These are phyloP conservation scores for Tridacna gigas DNA, from an alignment of 2,888 invertebrate genomes.

Conservation along the genomic window DNA sequence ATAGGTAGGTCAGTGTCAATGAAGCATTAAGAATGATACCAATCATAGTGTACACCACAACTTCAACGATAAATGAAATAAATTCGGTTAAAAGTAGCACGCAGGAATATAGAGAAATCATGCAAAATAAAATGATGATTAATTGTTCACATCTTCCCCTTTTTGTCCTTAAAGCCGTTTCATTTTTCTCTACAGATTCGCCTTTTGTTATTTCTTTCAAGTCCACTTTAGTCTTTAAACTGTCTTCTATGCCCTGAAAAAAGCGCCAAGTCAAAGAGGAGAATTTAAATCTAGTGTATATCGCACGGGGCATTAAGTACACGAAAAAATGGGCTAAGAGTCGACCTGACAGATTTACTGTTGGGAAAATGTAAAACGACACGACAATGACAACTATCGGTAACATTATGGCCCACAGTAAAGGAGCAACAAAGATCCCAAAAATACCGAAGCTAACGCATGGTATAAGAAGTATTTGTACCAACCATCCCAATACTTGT, in stretches of 20 bases:
- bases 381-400: slow-evolving; percentile 72
- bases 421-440: slow-evolving; percentile 74
- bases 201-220: slow-evolving; percentile 51
- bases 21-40: slow-evolving; percentile 81
- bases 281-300: slow-evolving; percentile 24
- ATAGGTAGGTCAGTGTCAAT: slow-evolving; percentile 75
- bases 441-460: slow-evolving; percentile 76
- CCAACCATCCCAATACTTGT: slow-evolving; percentile 66
- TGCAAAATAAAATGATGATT: slow-evolving; percentile 67
- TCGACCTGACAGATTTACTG: slow-evolving; percentile 76
- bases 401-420: slow-evolving; percentile 74
- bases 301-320: slow-evolving; percentile 66
- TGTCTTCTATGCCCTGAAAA: slow-evolving; percentile 25
- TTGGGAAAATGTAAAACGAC: slow-evolving; percentile 79
- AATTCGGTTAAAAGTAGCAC: slow-evolving; percentile 79
- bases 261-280: slow-evolving; percentile 12
- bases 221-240: slow-evolving; percentile 21
- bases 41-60: slow-evolving; percentile 79
- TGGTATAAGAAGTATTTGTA: slow-evolving; percentile 75
- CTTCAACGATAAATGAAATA: slow-evolving; percentile 79
- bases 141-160: slow-evolving; percentile 59
- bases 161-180: slow-evolving; percentile 36
- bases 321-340: slow-evolving; percentile 73
- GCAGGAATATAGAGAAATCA: slow-evolving; percentile 73
- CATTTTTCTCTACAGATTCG: slow-evolving; percentile 59